Percentiles rank a stretch among this genome's conserved stretches.
phyloP scores from a whole-genome alignment of 2,113 vertebrate genomes.

The Hystrix cristata region DNA sequence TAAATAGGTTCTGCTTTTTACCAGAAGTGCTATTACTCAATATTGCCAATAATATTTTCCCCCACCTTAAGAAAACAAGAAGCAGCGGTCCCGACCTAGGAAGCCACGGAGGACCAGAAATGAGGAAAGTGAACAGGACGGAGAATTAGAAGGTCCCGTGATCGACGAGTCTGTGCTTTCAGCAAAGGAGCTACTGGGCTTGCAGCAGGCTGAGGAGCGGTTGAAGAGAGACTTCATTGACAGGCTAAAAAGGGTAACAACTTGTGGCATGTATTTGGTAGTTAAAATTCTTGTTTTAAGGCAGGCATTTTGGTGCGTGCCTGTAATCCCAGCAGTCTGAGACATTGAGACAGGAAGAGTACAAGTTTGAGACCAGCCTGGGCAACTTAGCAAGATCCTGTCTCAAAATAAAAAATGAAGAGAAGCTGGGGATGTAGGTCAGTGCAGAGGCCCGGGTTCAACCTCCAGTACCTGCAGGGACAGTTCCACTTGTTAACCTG shows the following conservation, averaged over 20 bases:
- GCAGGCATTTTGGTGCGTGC: too few relatives aligned
- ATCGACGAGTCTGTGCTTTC: slow-evolving; percentile 91
- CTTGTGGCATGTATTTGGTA: not conserved
- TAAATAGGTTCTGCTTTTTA: slow-evolving; percentile 38
- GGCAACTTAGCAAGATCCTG: not conserved
- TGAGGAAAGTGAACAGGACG: slow-evolving; percentile 88
- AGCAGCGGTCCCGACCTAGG: slow-evolving; percentile 88
- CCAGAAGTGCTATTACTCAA: not conserved
- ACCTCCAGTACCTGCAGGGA: not conserved
- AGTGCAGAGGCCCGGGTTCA: not conserved
- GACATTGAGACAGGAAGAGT: not conserved
- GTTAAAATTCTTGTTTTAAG: not conserved
- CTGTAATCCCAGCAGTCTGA: not conserved
- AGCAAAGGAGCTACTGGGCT: slow-evolving; percentile 88
- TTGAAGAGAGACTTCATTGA: slow-evolving; percentile 92
- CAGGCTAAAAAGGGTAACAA: slow-evolving; percentile 91
- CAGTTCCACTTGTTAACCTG: not conserved
- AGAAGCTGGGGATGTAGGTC: not conserved
- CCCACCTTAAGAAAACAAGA: slow-evolving; percentile 86
- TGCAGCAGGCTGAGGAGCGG: slow-evolving; percentile 91
- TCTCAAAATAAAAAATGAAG: not conserved
- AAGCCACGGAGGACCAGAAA: slow-evolving; percentile 87
- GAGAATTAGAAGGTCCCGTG: slow-evolving; percentile 86
- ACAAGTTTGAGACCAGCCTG: not conserved
- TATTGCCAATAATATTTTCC: slow-evolving; percentile 55